Evolutionary conservation across 2,797 vertebrate species (phyloP).

Genomic region (Emydoidea blandingii): DNA sequence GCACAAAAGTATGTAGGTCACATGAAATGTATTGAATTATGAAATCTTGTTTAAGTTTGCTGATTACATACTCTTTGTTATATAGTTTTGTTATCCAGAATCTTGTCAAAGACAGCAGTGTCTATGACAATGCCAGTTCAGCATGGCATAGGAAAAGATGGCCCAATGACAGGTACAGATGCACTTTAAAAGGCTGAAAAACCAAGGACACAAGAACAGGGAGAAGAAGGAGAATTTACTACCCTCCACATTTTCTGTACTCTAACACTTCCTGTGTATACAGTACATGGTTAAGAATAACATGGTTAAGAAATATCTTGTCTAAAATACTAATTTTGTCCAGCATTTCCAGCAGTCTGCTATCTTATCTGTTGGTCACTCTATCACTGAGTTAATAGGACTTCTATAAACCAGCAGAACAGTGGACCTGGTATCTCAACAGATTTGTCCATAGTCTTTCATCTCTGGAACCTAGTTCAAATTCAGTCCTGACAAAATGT

Average conservation of each 20-base stretch:
- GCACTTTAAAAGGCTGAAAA: background rate
- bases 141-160: background rate
- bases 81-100: background rate
- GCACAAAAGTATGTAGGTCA: background rate
- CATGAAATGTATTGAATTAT: background rate
- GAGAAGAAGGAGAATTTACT: background rate
- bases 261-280: background rate
- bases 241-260: background rate
- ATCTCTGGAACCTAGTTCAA: constrained; percentile 75
- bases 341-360: constrained; percentile 67
- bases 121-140: background rate
- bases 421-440: constrained; percentile 56
- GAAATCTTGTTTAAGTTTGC: background rate
- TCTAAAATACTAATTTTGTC: constrained; percentile 74
- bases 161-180: background rate
- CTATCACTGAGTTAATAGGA: constrained; percentile 74
- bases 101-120: background rate
- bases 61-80: accelerated
- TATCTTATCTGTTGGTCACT: constrained; percentile 76
- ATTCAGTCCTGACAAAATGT: constrained; percentile 61
- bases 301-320: constrained; percentile 48
- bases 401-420: constrained; percentile 73
- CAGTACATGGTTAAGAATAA: constrained; percentile 30
- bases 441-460: constrained; percentile 75
- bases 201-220: background rate